Base-by-base conservation (phyloP, 2,113 vertebrate genomes). In the Rafetus swinhoei region DNA sequence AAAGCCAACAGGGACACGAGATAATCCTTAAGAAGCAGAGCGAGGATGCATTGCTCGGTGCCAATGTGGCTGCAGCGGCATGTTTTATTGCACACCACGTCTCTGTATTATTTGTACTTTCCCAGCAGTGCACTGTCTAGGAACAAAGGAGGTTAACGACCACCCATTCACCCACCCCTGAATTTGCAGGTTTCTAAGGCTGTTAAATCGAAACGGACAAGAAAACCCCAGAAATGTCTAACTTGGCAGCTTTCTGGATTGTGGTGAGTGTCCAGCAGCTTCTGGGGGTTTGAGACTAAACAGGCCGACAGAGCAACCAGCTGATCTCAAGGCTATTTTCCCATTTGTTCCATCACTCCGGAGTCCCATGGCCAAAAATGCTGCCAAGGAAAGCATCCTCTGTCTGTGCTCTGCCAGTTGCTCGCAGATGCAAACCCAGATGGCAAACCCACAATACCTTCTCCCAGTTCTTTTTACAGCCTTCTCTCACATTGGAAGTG, bases 381-480 rank as follows among this genome's bases (percentile, higher is more conserved):
- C 95, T 81, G 91, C 93, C 60, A 95, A 90, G 81, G 90, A 93
- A 93, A 93, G 94, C 91, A 96, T 95, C 90, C 84, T 94, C 93
- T 93, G 76, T 96, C 81, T 96, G 97, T 3, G 93, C 92, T 87
- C 92, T 90, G 95, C 95, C 95, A 94, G 94, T 81, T 2, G 19
- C 86, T 93, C 82, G 16, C 97, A 97, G 95, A 93, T 97, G 96
- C 94, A 1, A 90, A 88, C 92, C 96, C 96, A 96, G 97, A 97
- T 97, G 97, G 97, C 95, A 96, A 92, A 93, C 96, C 93, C 45
- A 77, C 94, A 39, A 90, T 97, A 96, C 97, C 94, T 97, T 97
- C 92, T 95, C 96, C 96, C 94, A 96, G 96, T 97, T 95, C 97
- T 97, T 96, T 97, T 97, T 93, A 90, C 21, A 88, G 96, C 92